A percentile compares a stretch with the other conserved stretches of the same genome.
Conservation (phyloP, 2,113 vertebrate genomes). For the Heterocephalus glaber region DNA sequence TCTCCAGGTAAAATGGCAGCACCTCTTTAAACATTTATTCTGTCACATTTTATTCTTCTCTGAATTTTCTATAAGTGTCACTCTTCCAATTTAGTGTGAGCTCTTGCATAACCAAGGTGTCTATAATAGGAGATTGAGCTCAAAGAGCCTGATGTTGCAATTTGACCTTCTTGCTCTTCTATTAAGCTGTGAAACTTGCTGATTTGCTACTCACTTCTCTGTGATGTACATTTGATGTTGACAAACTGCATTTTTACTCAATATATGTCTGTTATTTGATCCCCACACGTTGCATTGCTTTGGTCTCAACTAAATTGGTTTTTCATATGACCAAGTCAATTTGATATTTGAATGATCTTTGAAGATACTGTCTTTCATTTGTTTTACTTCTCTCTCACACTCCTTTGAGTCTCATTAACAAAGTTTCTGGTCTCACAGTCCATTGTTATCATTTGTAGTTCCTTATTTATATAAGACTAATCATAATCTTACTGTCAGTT, state of each 20-base stretch:
- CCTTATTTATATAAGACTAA: neutral
- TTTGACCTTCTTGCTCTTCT: slow-evolving; percentile 15
- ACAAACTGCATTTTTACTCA: neutral
- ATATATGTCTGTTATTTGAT: neutral
- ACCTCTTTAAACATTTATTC: slow-evolving; percentile 11
- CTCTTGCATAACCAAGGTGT: neutral
- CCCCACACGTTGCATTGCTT: neutral
- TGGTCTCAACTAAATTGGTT: neutral
- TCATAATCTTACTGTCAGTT: neutral
- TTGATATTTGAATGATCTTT: neutral
- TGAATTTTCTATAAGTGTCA: neutral
- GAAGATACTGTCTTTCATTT: neutral
- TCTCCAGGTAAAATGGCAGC: neutral
- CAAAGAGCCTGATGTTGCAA: neutral
- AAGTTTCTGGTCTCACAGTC: neutral
- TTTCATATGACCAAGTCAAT: neutral
- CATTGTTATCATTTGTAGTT: neutral
- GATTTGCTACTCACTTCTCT: neutral
- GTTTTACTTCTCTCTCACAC: neutral
- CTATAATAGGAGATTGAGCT: neutral
- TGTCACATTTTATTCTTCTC: neutral
- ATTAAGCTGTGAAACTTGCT: slow-evolving; percentile 1
- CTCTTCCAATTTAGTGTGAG: neutral
- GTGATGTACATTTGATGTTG: neutral
- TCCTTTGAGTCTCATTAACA: neutral